A percentile compares a stretch with the other conserved stretches of the same genome.
phyloP scores from a whole-genome alignment of 35 echinoderm and acorn worm genomes.

The Heliocidaris tuberculata region DNA sequence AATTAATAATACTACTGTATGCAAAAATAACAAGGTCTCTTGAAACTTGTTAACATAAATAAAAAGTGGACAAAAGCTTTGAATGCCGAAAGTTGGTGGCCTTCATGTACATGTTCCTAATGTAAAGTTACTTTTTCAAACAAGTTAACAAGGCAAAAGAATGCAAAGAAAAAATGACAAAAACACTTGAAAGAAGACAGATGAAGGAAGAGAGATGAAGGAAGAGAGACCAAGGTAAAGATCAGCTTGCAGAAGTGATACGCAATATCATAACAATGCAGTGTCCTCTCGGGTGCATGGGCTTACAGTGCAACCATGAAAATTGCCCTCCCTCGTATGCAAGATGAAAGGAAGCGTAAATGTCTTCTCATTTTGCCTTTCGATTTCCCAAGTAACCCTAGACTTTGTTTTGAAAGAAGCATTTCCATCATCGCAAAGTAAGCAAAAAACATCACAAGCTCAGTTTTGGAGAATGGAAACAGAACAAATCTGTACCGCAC shows the following conservation, averaged over 20 bases:
- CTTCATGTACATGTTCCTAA: too few species aligned
- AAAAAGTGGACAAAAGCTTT: too few species aligned
- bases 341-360: slow-evolving; percentile 10
- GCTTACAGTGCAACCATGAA: background rate
- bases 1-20: too few species aligned
- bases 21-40: too few species aligned
- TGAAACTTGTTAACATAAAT: too few species aligned
- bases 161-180: background rate
- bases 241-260: background rate
- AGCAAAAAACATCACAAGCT: background rate
- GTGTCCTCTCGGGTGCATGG: background rate
- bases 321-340: background rate
- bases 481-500: background rate
- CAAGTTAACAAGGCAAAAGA: too few species aligned
- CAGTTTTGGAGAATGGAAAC: background rate
- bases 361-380: background rate
- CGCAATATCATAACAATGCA: background rate
- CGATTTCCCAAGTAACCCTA: background rate
- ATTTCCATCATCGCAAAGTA: background rate
- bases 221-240: background rate
- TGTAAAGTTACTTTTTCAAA: too few species aligned
- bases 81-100: too few species aligned
- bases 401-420: background rate
- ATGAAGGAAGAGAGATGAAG: background rate
- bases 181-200: background rate